Base-by-base conservation (phyloP, 1,140 invertebrate species). In the Zelostemma sp. region DNA sequence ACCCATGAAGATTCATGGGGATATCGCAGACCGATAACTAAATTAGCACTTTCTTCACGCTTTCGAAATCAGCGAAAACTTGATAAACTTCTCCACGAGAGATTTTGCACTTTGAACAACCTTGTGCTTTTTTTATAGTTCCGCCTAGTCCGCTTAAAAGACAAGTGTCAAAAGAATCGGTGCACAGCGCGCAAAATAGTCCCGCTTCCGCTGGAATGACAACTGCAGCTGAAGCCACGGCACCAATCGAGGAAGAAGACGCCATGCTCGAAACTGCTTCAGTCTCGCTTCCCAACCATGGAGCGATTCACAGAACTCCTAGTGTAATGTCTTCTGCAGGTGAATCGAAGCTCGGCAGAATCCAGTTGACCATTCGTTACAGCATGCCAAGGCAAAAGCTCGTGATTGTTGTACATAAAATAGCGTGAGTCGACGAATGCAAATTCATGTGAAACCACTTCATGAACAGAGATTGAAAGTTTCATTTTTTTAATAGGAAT, bases 281-380 rank as follows among this genome's bases (percentile, higher is more conserved):
- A 6, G 19, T 77, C 77, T 48, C 69, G 77, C 80, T 55, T 19
- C 73, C 54, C 14, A 81, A 69, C 63, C 76, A 73, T 14, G 76
- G 76, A 40, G 46, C 85, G 38, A 69, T 77, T 57, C 80, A 79
- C 15, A 79, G 84, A 61, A 79, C 75, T 59, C 83, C 84, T 19
- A 89, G 86, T 64, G 63, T 83, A 6, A 88, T 83, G n/a, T 87
- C 85, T 50, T 91, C 89, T 3, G 84, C 88, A 43, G 92, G 92
- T 3, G 91, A 91, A 68, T 86, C 88, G 28, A 91, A 90, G 25
- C 82, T 94, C 25, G 93, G 95, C 0, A 88, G 92, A 51, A 94
- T 97, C 58, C 91, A 96, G 77, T 77, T 97, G 31, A 95, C 94
- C 1, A 84, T 97, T n/a, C 89, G 91, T 21, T 97, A 96, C 83